Evolutionary conservation across 2,113 vertebrate species (phyloP).

Genomic region (Circaetus cinerascens): DNA sequence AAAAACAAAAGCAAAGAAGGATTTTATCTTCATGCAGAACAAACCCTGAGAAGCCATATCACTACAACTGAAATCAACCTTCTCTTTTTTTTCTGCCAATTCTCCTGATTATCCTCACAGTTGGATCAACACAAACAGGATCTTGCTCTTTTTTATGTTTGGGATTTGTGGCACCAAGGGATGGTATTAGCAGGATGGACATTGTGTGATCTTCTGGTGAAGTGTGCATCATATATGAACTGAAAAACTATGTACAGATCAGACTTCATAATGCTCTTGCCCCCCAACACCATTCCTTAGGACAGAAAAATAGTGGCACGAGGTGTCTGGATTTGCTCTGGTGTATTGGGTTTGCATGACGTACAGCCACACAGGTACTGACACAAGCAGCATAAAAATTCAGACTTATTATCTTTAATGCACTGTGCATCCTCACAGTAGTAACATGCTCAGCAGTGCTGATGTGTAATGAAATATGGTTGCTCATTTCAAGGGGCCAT

Average conservation of each 20-base stretch:
- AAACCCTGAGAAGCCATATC: background rate
- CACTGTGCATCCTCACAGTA: background rate
- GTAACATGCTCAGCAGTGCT: no score
- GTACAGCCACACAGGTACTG: no score
- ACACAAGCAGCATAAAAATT: background rate
- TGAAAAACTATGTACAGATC: background rate
- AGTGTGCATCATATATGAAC: background rate
- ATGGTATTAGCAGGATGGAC: background rate
- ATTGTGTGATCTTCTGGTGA: background rate
- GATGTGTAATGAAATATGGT: fast-evolving
- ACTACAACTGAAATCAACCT: background rate
- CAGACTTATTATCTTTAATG: no score
- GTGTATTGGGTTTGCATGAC: no score
- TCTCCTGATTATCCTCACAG: background rate
- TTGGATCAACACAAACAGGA: background rate
- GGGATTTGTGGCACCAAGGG: background rate
- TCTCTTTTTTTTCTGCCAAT: background rate
- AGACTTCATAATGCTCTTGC: background rate
- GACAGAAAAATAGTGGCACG: background rate
- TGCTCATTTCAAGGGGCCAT: background rate
- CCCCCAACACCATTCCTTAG: background rate
- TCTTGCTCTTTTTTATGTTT: background rate
- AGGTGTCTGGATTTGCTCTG: background rate
- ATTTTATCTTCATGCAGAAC: background rate
- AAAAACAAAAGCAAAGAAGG: background rate